These are phyloP conservation scores for Deilephila porcellus DNA, from an alignment of 2,888 invertebrate species.

Conservation along the genomic window DNA sequence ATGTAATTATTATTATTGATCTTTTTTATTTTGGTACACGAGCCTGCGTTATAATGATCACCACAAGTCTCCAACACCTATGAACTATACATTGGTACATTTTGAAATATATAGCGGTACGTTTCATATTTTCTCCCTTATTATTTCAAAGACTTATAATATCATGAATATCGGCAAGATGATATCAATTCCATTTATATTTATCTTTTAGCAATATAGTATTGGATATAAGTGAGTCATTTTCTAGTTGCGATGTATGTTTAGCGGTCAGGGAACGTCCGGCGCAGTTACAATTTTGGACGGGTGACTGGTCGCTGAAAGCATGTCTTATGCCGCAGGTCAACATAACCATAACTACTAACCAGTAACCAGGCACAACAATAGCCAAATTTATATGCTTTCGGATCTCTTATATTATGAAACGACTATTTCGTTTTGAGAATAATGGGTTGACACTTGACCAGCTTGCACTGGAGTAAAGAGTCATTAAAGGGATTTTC, in stretches of 20 bases:
- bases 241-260: constrained; percentile 15
- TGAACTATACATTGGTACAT: too few species aligned
- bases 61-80: too few species aligned
- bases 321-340: constrained; percentile 2
- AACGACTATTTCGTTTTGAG: too few species aligned
- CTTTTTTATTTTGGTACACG: too few species aligned
- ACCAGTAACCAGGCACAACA: not conserved
- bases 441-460: too few species aligned
- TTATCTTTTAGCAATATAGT: constrained; percentile 13
- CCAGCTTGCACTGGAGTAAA: too few species aligned
- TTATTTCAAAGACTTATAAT: not conserved
- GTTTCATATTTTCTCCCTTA: too few species aligned
- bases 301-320: constrained; percentile 3
- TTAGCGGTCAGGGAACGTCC: constrained; percentile 16
- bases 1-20: too few species aligned
- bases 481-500: too few species aligned
- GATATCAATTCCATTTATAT: not conserved
- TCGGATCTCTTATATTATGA: not conserved
- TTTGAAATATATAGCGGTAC: too few species aligned
- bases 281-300: constrained; percentile 18
- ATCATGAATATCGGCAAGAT: not conserved
- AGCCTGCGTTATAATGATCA: too few species aligned
- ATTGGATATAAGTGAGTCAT: constrained; percentile 14
- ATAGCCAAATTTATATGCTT: not conserved
- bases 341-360: not conserved